phyloP scores from a whole-genome alignment of 2,888 invertebrate species.

The Candidula unifasciata region DNA sequence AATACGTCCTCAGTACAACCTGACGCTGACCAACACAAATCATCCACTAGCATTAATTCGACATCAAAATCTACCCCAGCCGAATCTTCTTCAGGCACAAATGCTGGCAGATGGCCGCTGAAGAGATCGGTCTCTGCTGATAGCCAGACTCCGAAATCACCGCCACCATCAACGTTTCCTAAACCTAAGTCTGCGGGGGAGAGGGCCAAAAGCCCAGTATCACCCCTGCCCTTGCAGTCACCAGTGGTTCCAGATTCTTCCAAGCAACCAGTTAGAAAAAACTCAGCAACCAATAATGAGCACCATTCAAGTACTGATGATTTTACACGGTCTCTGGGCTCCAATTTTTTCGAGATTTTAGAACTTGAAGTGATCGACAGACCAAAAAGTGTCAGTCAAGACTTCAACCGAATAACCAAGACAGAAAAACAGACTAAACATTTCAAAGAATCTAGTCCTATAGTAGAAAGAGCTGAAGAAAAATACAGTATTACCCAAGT shows the following conservation, averaged over 20 bases:
- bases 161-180: conserved; percentile 24
- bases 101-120: background rate
- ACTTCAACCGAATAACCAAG: background rate
- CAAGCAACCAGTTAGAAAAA: background rate
- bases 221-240: background rate
- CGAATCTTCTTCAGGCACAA: background rate
- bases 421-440: no score
- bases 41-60: no score
- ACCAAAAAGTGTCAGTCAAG: background rate
- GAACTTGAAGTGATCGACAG: background rate
- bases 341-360: conserved; percentile 18
- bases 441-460: background rate
- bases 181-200: conserved; percentile 3
- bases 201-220: background rate
- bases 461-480: background rate
- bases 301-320: background rate
- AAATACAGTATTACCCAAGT: background rate
- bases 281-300: background rate
- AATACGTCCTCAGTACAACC: conserved; percentile 24
- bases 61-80: no score
- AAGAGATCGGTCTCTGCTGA: no score
- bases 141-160: background rate
- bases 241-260: background rate
- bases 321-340: background rate
- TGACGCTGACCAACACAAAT: background rate